These are phyloP conservation scores for Dermolepida albohirtum DNA, from an alignment of 2,888 invertebrate species.

Conservation along the genomic window DNA sequence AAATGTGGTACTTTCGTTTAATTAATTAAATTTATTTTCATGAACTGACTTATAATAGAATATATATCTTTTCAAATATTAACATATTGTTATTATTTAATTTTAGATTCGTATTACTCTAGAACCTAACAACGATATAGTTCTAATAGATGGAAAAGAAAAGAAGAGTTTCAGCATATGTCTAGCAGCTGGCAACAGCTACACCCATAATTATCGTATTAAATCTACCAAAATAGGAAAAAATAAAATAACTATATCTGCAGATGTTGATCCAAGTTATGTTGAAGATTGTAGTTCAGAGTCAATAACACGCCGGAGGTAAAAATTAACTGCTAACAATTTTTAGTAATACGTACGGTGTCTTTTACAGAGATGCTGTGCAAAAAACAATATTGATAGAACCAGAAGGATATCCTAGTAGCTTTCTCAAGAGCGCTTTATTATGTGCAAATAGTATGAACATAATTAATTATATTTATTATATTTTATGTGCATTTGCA, in stretches of 20 bases:
- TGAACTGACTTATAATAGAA: too few relatives aligned
- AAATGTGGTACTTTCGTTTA: too few relatives aligned
- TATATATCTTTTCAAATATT: not conserved
- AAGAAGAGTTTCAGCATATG: conserved; percentile 57
- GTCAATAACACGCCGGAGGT: conserved; percentile 60
- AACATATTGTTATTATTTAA: not conserved
- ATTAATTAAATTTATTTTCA: too few relatives aligned
- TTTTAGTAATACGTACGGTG: not conserved
- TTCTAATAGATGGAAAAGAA: conserved; percentile 52
- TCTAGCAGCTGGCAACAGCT: conserved; percentile 55
- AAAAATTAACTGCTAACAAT: conserved; percentile 51
- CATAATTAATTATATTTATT: not conserved
- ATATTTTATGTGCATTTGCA: not conserved
- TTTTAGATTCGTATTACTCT: conserved; percentile 57
- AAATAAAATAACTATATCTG: conserved; percentile 68
- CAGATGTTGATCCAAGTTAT: conserved; percentile 65
- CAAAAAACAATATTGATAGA: conserved; percentile 73
- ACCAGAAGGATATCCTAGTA: conserved; percentile 78
- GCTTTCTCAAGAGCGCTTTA: conserved; percentile 74
- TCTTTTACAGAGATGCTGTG: conserved; percentile 68
- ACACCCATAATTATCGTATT: conserved; percentile 58
- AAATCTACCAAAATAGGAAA: conserved; percentile 56
- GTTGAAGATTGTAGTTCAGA: conserved; percentile 62
- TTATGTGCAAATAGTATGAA: conserved; percentile 70
- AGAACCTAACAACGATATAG: conserved; percentile 54